Base-by-base conservation (phyloP, 2,888 invertebrate species). In the Platypus cylindrus region DNA sequence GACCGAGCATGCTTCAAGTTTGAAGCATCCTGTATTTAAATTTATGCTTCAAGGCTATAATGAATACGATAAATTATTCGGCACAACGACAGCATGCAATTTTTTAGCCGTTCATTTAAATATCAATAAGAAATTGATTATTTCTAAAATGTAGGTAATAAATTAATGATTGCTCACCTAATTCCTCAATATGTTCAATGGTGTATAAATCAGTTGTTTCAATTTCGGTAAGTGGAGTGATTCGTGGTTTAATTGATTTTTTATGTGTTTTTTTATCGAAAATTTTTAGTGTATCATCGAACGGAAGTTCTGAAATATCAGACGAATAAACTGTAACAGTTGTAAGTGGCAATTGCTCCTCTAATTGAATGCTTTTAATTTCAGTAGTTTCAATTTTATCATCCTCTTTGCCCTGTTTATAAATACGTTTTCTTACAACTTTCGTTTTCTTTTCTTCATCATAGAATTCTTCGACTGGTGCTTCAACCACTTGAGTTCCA, bases 351-450 rank as follows among this genome's bases (percentile, higher is more conserved):
- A 46, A 28, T 7, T 29, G 39, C 25, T 45, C 44, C 9, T 47
- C 46, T 41, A 42, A 37, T 37, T 45, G 39, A 3, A 41, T 32
- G 5, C 44, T 48, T 12, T 41, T 40, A 18, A 49, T 45, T 37
- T 48, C 45, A 9, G 50, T 50, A 5, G 45, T 47, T 42, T 49
- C 48, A 5, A 42, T 40, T 38, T 47, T 58, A 54, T 43, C 41
- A 15, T 27, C 37, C 25, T 42, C 45, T 24, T 34, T 40, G n/a
- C n/a, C n/a, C n/a, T n/a, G n/a, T 33, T 58, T 65, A 25, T 63
- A 55, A 0, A 58, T 46, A 23, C 63, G 54, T 30, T 57, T 62
- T 29, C 60, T 64, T 3, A 58, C 52, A 22, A 56, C 57, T 30
- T 47, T 51, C 41, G 36, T 50, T 38, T 39, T 48, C 27, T 46